Conservation (phyloP, 1,140 invertebrate species). For the Drosophila asahinai region DNA sequence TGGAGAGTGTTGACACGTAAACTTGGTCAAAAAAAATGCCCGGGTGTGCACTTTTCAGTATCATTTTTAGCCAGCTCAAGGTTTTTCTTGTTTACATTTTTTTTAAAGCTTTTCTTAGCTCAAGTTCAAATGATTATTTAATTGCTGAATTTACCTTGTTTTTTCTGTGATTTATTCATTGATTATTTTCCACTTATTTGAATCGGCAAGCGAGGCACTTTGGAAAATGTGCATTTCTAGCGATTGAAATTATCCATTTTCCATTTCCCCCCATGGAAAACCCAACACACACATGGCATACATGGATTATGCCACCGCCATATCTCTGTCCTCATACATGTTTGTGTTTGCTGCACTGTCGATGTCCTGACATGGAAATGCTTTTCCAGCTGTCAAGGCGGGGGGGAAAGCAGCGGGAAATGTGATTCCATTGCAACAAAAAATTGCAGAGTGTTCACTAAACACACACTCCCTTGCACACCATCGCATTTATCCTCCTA, state of each 20-base stretch:
- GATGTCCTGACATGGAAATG: conserved; percentile 35
- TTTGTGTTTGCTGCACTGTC: conserved; percentile 13
- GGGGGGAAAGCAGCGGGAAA: neutral
- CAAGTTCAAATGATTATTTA: neutral
- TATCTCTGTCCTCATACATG: conserved; percentile 7
- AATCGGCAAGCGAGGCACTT: neutral
- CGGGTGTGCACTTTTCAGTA: neutral
- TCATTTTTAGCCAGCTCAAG: conserved; percentile 6
- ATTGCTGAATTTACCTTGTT: neutral
- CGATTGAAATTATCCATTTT: conserved; percentile 12
- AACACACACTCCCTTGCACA: conserved; percentile 5
- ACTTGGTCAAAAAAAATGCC: neutral
- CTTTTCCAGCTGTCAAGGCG: conserved; percentile 32
- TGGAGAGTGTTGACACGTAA: conserved; percentile 8
- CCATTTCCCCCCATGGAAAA: neutral
- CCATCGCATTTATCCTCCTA: neutral
- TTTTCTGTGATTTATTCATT: neutral
- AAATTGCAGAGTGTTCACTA: conserved; percentile 24
- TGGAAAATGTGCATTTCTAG: neutral
- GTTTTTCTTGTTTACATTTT: conserved; percentile 4
- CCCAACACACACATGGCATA: neutral
- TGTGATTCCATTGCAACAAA: conserved; percentile 21
- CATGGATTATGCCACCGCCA: conserved; percentile 10
- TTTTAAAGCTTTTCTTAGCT: neutral
- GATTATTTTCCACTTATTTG: neutral